phyloP scores from a whole-genome alignment of 2,113 vertebrate species.

The Dromaius novaehollandiae region DNA sequence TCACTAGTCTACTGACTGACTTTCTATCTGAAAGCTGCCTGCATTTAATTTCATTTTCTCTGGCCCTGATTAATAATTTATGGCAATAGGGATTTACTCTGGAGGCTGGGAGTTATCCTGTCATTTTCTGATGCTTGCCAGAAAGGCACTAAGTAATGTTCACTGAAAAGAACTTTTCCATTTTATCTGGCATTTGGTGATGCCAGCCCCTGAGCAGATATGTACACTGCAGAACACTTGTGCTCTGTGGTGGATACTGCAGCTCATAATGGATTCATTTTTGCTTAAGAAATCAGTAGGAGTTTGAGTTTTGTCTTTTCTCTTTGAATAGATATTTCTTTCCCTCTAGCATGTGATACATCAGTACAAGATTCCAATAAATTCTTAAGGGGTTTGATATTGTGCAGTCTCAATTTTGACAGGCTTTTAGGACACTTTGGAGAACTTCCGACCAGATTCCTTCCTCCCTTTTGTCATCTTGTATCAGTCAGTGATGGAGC shows the following conservation, averaged over 20 bases:
- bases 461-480: not conserved
- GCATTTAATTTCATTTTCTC: not conserved
- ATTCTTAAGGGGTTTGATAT: not conserved
- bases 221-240: fast-evolving
- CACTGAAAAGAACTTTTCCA: not conserved
- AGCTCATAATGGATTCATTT: not conserved
- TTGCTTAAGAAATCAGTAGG: not conserved
- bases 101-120: not conserved
- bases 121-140: not conserved
- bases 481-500: not conserved
- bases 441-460: not conserved
- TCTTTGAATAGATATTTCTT: not conserved
- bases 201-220: fast-evolving
- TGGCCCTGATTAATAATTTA: not conserved
- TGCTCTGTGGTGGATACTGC: no score
- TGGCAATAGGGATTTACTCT: not conserved
- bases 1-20: not conserved
- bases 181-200: no score
- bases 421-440: not conserved
- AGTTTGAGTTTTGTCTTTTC: not conserved
- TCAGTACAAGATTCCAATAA: fast-evolving
- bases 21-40: not conserved
- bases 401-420: not conserved
- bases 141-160: not conserved
- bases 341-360: not conserved